phyloP scores from a whole-genome alignment of 1,140 invertebrate genomes.

The Bicyclus anynana region DNA sequence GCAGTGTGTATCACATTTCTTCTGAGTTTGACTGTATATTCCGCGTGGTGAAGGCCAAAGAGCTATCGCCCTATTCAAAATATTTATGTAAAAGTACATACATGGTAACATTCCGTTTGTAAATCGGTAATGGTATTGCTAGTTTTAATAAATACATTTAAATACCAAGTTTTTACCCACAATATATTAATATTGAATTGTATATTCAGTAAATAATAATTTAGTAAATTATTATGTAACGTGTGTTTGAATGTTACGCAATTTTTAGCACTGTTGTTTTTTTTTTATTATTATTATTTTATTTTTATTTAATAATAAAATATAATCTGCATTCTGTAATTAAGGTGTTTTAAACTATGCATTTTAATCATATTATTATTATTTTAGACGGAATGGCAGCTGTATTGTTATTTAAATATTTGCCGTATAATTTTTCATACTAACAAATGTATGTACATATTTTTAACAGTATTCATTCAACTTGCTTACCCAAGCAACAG shows the following conservation, averaged over 20 bases:
- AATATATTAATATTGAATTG: conserved; percentile 36
- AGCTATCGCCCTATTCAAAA: too few species aligned
- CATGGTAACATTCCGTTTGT: background rate
- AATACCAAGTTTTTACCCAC: conserved; percentile 31
- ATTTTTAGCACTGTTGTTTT: conserved; percentile 33
- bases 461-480: conserved; percentile 36
- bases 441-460: conserved; percentile 36
- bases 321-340: conserved; percentile 5
- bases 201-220: conserved; percentile 63
- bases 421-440: conserved; percentile 26
- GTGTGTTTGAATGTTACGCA: conserved; percentile 51
- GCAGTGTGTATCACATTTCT: too few species aligned
- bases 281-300: conserved; percentile 35
- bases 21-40: too few species aligned
- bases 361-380: conserved; percentile 12
- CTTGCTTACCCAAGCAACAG: conserved; percentile 26
- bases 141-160: conserved; percentile 43
- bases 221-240: conserved; percentile 54
- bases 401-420: conserved; percentile 20
- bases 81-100: background rate
- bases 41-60: too few species aligned
- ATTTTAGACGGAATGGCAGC: conserved; percentile 32
- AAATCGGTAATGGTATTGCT: conserved; percentile 19
- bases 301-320: conserved; percentile 34
- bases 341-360: conserved; percentile 20